phyloP scores from a whole-genome alignment of 2,888 invertebrate species.

The Pristionchus fissidentatus region DNA sequence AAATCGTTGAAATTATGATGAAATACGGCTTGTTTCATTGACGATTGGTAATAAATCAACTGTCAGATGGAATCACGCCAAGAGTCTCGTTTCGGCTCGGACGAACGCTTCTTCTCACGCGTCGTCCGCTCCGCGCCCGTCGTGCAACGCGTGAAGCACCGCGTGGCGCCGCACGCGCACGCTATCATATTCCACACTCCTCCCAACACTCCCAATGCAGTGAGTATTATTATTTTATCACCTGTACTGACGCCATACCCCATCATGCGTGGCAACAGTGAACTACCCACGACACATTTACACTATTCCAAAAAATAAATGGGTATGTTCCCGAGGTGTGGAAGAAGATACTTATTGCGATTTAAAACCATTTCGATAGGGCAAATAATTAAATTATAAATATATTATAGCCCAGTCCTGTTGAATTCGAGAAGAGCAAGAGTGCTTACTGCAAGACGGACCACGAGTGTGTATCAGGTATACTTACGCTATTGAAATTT shows the following conservation, averaged over 20 bases:
- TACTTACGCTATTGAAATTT: not conserved
- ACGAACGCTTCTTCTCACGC: slow-evolving; percentile 22
- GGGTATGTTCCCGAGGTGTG: not conserved
- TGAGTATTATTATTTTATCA: no score
- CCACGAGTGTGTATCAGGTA: slow-evolving; percentile 37
- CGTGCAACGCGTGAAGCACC: slow-evolving; percentile 6
- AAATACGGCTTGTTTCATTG: not conserved
- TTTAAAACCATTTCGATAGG: not conserved
- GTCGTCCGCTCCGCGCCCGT: slow-evolving; percentile 19
- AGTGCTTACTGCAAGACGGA: slow-evolving; percentile 28
- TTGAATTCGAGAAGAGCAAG: slow-evolving; percentile 8
- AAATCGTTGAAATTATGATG: not conserved
- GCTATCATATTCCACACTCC: slow-evolving; percentile 34
- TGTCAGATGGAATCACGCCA: slow-evolving; percentile 1
- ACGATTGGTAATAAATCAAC: no score
- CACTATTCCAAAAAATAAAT: not conserved
- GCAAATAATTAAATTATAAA: not conserved
- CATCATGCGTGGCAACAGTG: no score
- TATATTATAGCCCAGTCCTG: not conserved
- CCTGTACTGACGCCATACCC: no score
- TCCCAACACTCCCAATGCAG: slow-evolving; percentile 30
- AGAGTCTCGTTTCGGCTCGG: not conserved
- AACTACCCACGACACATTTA: not conserved
- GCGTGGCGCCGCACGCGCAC: slow-evolving; percentile 22
- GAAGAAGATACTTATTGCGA: not conserved